These are phyloP conservation scores for Synanthedon tipuliformis DNA, from an alignment of 2,888 invertebrate species.

Conservation along the genomic window DNA sequence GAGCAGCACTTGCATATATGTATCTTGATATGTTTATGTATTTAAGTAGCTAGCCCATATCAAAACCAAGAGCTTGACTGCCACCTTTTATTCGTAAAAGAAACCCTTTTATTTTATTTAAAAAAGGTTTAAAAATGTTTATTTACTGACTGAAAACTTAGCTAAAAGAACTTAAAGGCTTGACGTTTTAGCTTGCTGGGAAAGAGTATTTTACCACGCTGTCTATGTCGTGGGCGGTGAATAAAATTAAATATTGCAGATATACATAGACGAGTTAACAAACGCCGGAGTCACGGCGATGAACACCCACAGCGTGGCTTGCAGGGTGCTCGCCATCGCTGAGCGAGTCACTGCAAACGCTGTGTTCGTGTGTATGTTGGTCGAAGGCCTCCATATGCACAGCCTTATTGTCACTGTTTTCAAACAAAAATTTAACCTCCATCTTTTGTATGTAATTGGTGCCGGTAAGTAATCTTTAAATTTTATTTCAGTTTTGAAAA, in stretches of 20 bases:
- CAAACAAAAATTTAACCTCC: conserved; percentile 62
- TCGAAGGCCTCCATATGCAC: conserved; percentile 75
- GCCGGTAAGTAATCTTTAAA: conserved; percentile 33
- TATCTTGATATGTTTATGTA: too few relatives aligned
- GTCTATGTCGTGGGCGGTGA: too few relatives aligned
- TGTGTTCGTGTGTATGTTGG: conserved; percentile 77
- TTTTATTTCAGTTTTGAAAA: background rate
- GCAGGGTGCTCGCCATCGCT: conserved; percentile 65
- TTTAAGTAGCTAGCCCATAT: too few relatives aligned
- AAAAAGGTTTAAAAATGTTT: too few relatives aligned
- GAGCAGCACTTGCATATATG: too few relatives aligned
- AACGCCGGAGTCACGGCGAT: conserved; percentile 54
- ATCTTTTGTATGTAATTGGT: conserved; percentile 50
- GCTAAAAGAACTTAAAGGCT: too few relatives aligned
- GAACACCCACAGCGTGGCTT: conserved; percentile 58
- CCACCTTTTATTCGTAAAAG: too few relatives aligned
- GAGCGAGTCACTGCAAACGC: conserved; percentile 68
- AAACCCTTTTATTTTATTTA: too few relatives aligned
- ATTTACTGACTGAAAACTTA: too few relatives aligned
- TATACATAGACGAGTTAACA: conserved; percentile 69
- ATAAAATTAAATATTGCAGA: conserved; percentile 17
- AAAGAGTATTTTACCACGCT: too few relatives aligned
- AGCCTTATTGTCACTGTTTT: conserved; percentile 76
- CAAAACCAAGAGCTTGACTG: too few relatives aligned
- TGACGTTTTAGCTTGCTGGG: too few relatives aligned